Conservation (phyloP, 2,888 invertebrate genomes). For the Tribolium freemani region DNA sequence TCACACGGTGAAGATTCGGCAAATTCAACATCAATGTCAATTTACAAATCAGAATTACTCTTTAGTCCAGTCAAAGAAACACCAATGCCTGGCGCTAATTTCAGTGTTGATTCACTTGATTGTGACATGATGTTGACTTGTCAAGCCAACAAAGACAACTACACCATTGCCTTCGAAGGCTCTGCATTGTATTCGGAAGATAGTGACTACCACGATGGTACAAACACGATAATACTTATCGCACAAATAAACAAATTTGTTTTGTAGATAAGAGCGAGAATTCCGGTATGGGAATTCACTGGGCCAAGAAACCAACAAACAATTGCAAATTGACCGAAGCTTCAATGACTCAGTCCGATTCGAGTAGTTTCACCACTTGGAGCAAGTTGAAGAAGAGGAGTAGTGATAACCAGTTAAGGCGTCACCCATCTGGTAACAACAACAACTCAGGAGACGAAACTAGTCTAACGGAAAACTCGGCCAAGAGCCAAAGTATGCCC, state of each 20-base stretch:
- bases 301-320: slow-evolving; percentile 57
- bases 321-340: slow-evolving; percentile 69
- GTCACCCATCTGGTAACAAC: slow-evolving; percentile 81
- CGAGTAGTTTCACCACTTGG: slow-evolving; percentile 87
- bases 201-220: slow-evolving; percentile 77
- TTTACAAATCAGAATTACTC: slow-evolving; percentile 91
- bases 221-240: not conserved
- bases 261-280: slow-evolving; percentile 60
- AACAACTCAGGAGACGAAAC: slow-evolving; percentile 71
- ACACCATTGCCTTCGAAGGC: slow-evolving; percentile 95
- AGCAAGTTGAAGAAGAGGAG: slow-evolving; percentile 84
- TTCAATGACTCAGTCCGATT: slow-evolving; percentile 90
- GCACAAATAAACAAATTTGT: not conserved
- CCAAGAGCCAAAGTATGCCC: slow-evolving; percentile 85
- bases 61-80: slow-evolving; percentile 92
- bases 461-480: slow-evolving; percentile 72
- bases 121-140: slow-evolving; percentile 93
- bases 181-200: slow-evolving; percentile 89
- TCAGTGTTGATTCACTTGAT: slow-evolving; percentile 92
- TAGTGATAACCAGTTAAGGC: slow-evolving; percentile 75
- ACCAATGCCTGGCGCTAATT: slow-evolving; percentile 80
- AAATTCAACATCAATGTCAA: slow-evolving; percentile 86
- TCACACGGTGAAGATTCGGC: slow-evolving; percentile 83
- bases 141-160: slow-evolving; percentile 94
- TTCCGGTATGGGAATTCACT: slow-evolving; percentile 57